phyloP scores from a whole-genome alignment of 2,888 invertebrate species.

The Aricia artaxerxes region DNA sequence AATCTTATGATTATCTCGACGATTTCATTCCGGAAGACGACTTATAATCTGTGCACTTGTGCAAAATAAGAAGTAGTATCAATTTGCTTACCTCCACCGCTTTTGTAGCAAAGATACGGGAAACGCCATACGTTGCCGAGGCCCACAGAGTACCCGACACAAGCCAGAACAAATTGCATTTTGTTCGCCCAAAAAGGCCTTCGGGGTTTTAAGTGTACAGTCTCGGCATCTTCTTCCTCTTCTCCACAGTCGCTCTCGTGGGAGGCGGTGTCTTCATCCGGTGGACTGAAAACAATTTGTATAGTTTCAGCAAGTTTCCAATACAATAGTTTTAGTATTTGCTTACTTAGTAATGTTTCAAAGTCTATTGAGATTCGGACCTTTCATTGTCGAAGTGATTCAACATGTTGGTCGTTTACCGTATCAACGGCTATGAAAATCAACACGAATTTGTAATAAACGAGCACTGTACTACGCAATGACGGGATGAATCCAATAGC shows the following conservation, averaged over 20 bases:
- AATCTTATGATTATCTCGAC: not conserved
- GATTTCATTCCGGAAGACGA: not conserved
- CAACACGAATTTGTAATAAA: too few relatives aligned
- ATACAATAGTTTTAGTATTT: not conserved
- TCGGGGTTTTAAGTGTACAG: conserved; percentile 86
- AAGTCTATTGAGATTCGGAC: too few relatives aligned
- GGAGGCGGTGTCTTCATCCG: conserved; percentile 87
- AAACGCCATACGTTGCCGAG: conserved; percentile 95
- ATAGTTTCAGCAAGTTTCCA: not conserved
- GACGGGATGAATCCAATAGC: too few relatives aligned
- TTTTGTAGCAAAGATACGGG: conserved; percentile 95
- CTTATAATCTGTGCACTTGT: not conserved
- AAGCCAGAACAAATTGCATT: conserved; percentile 93
- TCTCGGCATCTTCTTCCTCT: conserved; percentile 85
- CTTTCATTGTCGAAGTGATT: too few relatives aligned
- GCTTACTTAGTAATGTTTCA: not conserved
- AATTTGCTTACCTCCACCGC: conserved; percentile 87
- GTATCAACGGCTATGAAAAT: too few relatives aligned
- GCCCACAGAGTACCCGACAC: conserved; percentile 93
- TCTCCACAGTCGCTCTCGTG: conserved; percentile 87
- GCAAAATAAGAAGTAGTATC: not conserved
- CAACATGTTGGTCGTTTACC: too few relatives aligned
- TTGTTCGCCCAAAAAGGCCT: conserved; percentile 94
- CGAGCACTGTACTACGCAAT: too few relatives aligned
- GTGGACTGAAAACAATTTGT: conserved; percentile 78